Conservation (phyloP, 2,888 invertebrate genomes). For the Thymelicus sylvestris region DNA sequence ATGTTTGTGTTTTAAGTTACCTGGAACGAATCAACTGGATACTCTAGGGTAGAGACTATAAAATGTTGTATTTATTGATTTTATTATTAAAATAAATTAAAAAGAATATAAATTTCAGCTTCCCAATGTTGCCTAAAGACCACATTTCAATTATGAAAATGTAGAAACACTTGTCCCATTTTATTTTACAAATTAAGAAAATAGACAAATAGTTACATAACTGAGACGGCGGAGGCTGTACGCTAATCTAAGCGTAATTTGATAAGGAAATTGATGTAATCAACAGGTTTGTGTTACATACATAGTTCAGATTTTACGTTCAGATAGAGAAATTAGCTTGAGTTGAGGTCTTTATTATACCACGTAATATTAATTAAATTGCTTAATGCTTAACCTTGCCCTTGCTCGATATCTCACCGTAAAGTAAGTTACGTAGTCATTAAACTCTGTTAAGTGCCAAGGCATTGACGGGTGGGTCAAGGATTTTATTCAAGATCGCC, state of each 20-base stretch:
- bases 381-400: constrained; percentile 30
- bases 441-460: constrained; percentile 4
- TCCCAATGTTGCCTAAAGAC: no score
- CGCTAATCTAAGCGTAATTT: neutral
- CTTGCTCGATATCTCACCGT: constrained; percentile 19
- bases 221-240: neutral
- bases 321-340: neutral
- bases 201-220: no score
- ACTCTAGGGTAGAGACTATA: no score
- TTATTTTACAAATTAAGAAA: no score
- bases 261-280: neutral
- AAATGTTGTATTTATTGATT: no score
- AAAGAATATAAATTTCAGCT: no score
- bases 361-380: constrained; percentile 12
- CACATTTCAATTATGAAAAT: no score
- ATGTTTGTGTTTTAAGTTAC: constrained; percentile 9
- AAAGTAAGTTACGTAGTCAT: constrained; percentile 2
- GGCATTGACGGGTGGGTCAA: constrained; percentile 6
- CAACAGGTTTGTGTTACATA: neutral
- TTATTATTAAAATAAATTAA: no score
- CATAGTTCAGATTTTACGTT: no score
- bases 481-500: constrained; percentile 7
- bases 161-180: no score
- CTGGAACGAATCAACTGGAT: no score
- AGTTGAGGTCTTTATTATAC: neutral